Conservation (phyloP, 2,797 vertebrate genomes). For the Momotus momota region DNA sequence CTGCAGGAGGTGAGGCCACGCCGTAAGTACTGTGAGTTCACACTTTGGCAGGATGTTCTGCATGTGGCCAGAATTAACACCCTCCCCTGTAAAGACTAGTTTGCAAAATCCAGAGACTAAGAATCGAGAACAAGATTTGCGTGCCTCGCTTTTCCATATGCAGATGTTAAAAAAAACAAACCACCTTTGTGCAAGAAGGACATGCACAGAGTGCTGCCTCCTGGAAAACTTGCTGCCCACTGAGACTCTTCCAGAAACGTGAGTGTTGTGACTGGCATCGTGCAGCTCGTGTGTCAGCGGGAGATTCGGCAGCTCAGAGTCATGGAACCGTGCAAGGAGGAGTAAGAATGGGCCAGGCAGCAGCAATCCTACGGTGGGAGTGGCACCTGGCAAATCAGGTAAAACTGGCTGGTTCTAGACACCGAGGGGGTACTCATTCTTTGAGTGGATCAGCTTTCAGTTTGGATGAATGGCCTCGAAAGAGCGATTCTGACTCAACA, state of each 20-base stretch:
- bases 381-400: slow-evolving; percentile 42
- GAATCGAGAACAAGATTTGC: not conserved
- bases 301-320: not conserved
- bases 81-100: not conserved
- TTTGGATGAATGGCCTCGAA: slow-evolving; percentile 13
- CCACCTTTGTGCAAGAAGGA: not conserved
- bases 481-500: not conserved
- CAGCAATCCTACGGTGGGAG: slow-evolving; percentile 39
- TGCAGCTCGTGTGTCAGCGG: not conserved
- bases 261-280: rapidly evolving
- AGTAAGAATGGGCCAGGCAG: not conserved
- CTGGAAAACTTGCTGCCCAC: not conserved
- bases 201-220: not conserved
- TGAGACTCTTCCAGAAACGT: rapidly evolving
- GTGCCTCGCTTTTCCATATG: not conserved
- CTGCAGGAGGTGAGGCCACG: not conserved
- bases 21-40: not conserved
- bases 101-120: not conserved
- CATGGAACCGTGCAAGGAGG: not conserved
- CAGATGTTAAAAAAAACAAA: not conserved
- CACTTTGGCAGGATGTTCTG: not conserved
- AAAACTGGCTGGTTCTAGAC: slow-evolving; percentile 34
- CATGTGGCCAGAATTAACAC: not conserved
- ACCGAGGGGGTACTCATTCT: not conserved
- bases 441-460: not conserved